Base-by-base conservation (phyloP, 1,140 invertebrate genomes). In the Heliconius melpomene region DNA sequence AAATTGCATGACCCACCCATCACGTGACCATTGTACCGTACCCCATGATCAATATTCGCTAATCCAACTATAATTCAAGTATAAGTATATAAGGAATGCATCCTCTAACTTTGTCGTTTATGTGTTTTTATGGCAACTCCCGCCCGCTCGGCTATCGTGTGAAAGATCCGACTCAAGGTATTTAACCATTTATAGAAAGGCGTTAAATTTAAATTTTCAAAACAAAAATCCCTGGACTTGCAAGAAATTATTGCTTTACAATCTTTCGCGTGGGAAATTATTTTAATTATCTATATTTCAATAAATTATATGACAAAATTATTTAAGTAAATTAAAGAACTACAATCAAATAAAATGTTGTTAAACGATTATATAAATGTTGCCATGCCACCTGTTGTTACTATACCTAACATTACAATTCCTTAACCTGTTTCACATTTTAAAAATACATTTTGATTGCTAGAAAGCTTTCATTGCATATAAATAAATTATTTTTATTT, bases 121-220 rank as follows among this genome's bases (percentile, higher is more conserved):
- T 90, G 89, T 94, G 89, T 93, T 87, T 91, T 91, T 93, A 89
- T 91, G 91, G 88, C 90, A 92, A 88, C 89, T 85, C 87, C 86
- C 91, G 92, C 92, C 93, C 93, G 92, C 93, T 93, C 93, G 93
- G 93, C 93, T 93, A 93, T 91, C 91, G 86, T 84, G 85, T 87
- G 87, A 92, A 89, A 94, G 92, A 94, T 86, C 83, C 93, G 91
- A 86, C 90, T 93, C 87, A 94, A 94, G 93, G 93, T 94, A 94
- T 89, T 89, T 87, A 74, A 77, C 29, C 36, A 72, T 72, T 72
- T 72, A 72, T 72, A 72, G 36, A 20, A 38, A 72, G 36, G 32
- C 78, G 71, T 40, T 40, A 20, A 38, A 72, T 57, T 72, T 40
- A 7, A 52, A 52, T 52, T 52, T 52, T 52, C 18, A 40, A 16